Evolutionary conservation across 92 coral and sea anemone species (phyloP).

Genomic region (Zoanthus sociatus): DNA sequence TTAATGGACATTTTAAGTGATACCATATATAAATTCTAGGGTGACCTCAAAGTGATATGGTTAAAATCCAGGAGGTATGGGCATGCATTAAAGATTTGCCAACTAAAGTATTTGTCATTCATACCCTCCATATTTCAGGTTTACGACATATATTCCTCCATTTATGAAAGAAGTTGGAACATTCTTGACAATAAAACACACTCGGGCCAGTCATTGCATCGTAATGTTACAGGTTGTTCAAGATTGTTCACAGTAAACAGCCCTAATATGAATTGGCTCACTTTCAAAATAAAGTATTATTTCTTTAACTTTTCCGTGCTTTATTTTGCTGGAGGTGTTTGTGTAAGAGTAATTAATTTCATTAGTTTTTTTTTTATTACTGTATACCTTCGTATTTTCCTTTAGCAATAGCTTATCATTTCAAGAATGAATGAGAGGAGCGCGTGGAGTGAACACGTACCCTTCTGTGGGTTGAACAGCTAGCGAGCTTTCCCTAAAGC

Average conservation of each 20-base stretch:
- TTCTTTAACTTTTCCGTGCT: too few relatives aligned
- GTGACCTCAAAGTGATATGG: background rate
- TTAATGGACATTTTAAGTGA: background rate
- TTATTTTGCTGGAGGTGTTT: too few relatives aligned
- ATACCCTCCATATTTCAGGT: conserved; percentile 25
- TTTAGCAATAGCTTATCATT: too few relatives aligned
- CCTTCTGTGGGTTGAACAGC: too few relatives aligned
- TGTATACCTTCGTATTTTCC: too few relatives aligned
- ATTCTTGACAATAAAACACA: conserved; percentile 30
- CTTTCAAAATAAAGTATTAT: background rate
- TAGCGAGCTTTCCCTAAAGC: too few relatives aligned
- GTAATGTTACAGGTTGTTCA: conserved; percentile 1
- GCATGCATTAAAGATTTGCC: conserved; percentile 1
- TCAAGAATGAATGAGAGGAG: too few relatives aligned
- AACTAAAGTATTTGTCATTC: background rate
- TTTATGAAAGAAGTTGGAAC: background rate
- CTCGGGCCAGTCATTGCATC: conserved; percentile 23
- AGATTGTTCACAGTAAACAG: conserved; percentile 23
- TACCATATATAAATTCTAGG: background rate
- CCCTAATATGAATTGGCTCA: conserved; percentile 10
- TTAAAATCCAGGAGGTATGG: background rate
- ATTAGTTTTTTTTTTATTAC: too few relatives aligned
- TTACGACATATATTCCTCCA: too few relatives aligned
- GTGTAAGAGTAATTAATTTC: too few relatives aligned
- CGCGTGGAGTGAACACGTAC: too few relatives aligned